Conservation (phyloP, 1,140 invertebrate genomes). For the Caenorhabditis latens region DNA sequence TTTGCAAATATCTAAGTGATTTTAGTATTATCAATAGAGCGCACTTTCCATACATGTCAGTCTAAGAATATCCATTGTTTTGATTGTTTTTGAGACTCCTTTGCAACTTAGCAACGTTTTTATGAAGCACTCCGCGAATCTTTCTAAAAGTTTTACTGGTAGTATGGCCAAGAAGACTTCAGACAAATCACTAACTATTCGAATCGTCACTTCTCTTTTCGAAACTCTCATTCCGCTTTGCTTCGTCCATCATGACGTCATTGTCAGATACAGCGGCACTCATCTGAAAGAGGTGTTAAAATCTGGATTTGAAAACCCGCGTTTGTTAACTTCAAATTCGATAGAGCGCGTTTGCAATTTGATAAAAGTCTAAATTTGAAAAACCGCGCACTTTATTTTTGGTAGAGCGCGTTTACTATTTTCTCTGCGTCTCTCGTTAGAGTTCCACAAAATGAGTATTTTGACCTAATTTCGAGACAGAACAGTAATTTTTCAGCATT, state of each 20-base stretch:
- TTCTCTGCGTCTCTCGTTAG: too few relatives aligned
- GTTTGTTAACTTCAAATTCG: background rate
- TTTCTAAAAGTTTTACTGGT: background rate
- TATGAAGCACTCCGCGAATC: background rate
- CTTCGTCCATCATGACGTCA: slow-evolving; percentile 11
- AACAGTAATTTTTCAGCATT: too few relatives aligned
- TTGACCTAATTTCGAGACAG: too few relatives aligned
- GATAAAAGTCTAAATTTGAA: background rate
- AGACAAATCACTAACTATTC: background rate
- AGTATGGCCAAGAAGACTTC: background rate
- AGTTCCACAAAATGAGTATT: too few relatives aligned
- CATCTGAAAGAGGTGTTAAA: background rate
- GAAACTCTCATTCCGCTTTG: background rate
- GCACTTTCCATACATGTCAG: background rate
- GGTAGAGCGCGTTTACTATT: too few relatives aligned
- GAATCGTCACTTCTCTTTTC: slow-evolving; percentile 2
- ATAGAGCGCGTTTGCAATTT: too few relatives aligned
- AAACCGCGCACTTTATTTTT: background rate
- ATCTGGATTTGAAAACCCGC: background rate
- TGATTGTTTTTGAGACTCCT: background rate
- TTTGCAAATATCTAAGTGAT: slow-evolving; percentile 32
- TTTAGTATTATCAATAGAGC: background rate
- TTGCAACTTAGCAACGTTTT: slow-evolving; percentile 17
- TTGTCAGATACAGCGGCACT: slow-evolving; percentile 21
- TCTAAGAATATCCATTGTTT: slow-evolving; percentile 44